Evolutionary conservation across 2,797 vertebrate species (phyloP), one percentile per base, ranked within the genome.

Genomic region (Intellagama lesueurii): DNA sequence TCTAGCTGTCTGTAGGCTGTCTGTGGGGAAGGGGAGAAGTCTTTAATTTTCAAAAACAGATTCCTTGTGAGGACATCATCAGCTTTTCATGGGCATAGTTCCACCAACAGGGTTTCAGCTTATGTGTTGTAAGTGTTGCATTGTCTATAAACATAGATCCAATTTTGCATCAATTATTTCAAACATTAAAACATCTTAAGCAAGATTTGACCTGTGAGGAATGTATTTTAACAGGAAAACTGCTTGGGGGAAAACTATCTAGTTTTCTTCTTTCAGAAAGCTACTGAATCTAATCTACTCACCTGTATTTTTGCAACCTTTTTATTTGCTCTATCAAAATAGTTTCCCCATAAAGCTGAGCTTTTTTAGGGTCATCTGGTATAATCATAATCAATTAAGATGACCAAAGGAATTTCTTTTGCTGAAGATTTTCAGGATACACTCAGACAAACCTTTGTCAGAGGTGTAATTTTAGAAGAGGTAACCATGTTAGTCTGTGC

Each of bases 381-480:
- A 83, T 93, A 90, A 91, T 84, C 68, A 92, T 90, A 94, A 91
- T 87, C 94, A 93, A 81, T 88, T 91, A 85, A 91, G 44, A 88
- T 94, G 93, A 94, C 91, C 87, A 88, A 72, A 87, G 30, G 68
- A 80, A 64, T 64, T 26, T 85, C 35, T 24, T 78, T 84, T 78
- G 52, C 68, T 49, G 75, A 78, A 79, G 32, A 69, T 35, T 82
- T 83, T 19, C 72, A 88, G 75, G 3, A 28, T 26, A 70, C 26
- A 17, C n/a, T 69, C 14, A 32, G 44, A 30, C 66, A 87, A 66
- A 30, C 80, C 47, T 76, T 88, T 89, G 87, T 76, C 32, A 26
- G 78, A 60, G 32, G 77, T 52, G 40, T 40, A 16, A 47, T 68
- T 88, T 76, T 56, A 56, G 11, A 56, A 56, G 14, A 56, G 14